Base-by-base conservation (phyloP, 2,888 invertebrate genomes). In the Sarcophaga subvicina region DNA sequence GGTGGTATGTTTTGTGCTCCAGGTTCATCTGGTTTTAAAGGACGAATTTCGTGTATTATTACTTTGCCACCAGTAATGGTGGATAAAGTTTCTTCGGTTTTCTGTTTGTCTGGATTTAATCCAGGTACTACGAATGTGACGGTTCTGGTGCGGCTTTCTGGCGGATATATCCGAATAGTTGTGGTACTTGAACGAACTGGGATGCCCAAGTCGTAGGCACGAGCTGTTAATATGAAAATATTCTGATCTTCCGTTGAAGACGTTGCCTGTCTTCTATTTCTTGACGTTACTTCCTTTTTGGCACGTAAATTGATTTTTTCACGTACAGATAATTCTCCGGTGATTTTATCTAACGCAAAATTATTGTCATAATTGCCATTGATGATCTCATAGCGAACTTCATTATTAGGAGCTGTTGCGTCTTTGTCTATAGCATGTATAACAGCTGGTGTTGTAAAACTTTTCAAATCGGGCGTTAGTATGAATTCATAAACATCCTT, bases 361-460 rank as follows among this genome's bases (percentile, higher is more conserved):
- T 96, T 96, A 88, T 96, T 96, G 76, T 96, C 96, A 90, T 95
- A 95, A 92, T 96, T 96, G 59, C 97, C 97, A 90, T 96, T 95
- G 89, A 96, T 95, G 75, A 98, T 95, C 94, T 97, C 97, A 92
- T 98, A 98, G 91, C 96, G 95, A 27, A 98, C 95, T 91, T 96
- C 95, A 93, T 98, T 98, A 93, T 98, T 98, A 72, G 98, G 98
- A 70, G 96, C 94, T 88, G 96, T 96, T 25, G 97, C 95, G 93
- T 98, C 98, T 90, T 95, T 95, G 93, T 98, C 98, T 85, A 95
- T 94, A 72, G 98, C 98, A 94, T 96, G 97, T 80, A 98, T 95
- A 90, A 96, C 94, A n/a, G 97, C 96, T 76, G 96, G 95, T 70
- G 95, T 95, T 4, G 97, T 97, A 90, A 98, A 97, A 90, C 96